Percentiles rank a stretch among this genome's conserved stretches.
phyloP scores from a whole-genome alignment of 2,113 vertebrate species.

The Elephantulus edwardii region DNA sequence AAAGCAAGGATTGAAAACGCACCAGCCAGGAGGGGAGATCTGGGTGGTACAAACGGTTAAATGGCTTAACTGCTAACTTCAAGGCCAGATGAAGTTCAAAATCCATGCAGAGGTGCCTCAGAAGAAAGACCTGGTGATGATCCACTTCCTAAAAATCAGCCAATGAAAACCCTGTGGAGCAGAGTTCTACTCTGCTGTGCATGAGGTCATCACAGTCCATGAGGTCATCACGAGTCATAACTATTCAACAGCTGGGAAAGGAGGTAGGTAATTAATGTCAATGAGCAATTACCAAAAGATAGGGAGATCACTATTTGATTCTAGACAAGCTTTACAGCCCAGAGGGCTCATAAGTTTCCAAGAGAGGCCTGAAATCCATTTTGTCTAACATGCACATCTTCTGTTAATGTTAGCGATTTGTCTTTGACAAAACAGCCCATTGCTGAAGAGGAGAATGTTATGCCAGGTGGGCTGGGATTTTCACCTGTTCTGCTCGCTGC shows the following conservation, averaged over 20 bases:
- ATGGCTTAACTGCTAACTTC: not conserved
- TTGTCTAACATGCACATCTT: conserved; percentile 7
- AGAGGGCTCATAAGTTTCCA: not conserved
- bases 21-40: not conserved
- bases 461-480: not conserved
- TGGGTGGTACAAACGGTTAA: not conserved
- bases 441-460: not conserved
- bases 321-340: not conserved
- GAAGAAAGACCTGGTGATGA: not conserved
- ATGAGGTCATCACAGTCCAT: not conserved
- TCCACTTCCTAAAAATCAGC: not conserved
- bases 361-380: not conserved
- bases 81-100: not conserved
- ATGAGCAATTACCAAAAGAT: not conserved
- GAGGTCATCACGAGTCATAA: not conserved
- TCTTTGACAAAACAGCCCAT: not conserved
- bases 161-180: not conserved
- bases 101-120: not conserved
- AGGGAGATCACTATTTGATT: too few species aligned
- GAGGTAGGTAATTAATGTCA: not conserved
- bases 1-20: not conserved
- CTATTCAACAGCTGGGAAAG: not conserved
- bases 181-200: not conserved
- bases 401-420: not conserved
- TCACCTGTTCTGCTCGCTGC: not conserved